A percentile compares a stretch with the other conserved stretches of the same genome.
Evolutionary conservation across 2,797 vertebrate species (phyloP).

Genomic region (Picus viridis): DNA sequence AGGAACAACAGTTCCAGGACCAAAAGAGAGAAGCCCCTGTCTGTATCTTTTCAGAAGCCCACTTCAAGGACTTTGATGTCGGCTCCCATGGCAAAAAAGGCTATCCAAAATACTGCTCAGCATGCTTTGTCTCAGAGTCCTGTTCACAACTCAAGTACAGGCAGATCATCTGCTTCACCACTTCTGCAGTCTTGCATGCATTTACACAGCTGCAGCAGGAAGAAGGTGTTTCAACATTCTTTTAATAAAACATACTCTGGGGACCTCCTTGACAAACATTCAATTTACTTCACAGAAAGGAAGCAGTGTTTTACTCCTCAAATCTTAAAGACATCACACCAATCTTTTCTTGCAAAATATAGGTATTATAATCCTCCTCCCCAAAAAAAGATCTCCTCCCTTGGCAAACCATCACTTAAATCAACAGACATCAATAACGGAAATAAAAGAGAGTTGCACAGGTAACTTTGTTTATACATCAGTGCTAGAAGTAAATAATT

Average conservation of each 20-base stretch:
- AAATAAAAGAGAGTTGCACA: neutral
- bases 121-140: neutral
- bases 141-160: neutral
- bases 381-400: neutral
- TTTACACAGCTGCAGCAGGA: neutral
- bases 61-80: neutral
- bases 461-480: conserved; percentile 22
- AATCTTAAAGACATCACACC: conserved; percentile 51
- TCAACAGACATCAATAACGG: neutral
- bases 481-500: neutral
- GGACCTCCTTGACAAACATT: conserved; percentile 62
- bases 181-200: neutral
- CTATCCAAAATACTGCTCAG: neutral
- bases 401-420: neutral
- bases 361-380: conserved; percentile 54
- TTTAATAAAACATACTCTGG: conserved; percentile 16
- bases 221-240: conserved; percentile 3
- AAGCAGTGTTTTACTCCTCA: conserved; percentile 10
- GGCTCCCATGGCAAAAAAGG: neutral
- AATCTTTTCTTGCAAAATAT: conserved; percentile 48
- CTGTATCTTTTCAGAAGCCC: neutral
- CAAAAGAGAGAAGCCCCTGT: neutral
- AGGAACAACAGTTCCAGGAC: neutral
- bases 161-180: neutral
- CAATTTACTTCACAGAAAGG: conserved; percentile 34